A percentile compares a stretch with the other conserved stretches of the same genome.
These are phyloP conservation scores for Formica exsecta DNA, from an alignment of 1,140 invertebrate species.

Conservation along the genomic window DNA sequence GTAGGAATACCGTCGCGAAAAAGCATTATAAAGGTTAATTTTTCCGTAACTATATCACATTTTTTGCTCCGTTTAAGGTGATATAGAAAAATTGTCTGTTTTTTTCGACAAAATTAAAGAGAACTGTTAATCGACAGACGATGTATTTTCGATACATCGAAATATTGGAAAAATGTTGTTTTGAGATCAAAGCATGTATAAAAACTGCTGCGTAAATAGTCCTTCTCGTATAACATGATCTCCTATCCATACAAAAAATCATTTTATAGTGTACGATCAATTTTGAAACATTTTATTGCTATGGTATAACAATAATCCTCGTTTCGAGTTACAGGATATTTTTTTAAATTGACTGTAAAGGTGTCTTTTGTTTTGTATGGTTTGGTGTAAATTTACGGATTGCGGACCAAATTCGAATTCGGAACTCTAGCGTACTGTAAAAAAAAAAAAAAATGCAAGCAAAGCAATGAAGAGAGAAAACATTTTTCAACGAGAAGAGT, in stretches of 20 bases:
- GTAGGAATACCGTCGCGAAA: neutral
- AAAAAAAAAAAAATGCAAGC: slow-evolving; percentile 8
- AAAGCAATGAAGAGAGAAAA: slow-evolving; percentile 3
- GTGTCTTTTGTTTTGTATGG: neutral
- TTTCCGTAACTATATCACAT: neutral
- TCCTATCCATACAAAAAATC: slow-evolving; percentile 16
- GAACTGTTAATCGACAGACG: neutral
- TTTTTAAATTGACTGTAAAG: slow-evolving; percentile 31
- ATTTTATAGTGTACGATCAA: neutral
- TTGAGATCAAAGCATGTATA: neutral
- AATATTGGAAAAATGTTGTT: slow-evolving; percentile 20
- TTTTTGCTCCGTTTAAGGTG: neutral
- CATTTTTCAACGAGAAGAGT: neutral
- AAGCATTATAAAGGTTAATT: neutral
- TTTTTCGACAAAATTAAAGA: slow-evolving; percentile 22
- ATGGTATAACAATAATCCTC: slow-evolving; percentile 3
- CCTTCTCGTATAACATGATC: neutral
- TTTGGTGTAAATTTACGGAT: slow-evolving; percentile 2
- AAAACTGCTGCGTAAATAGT: slow-evolving; percentile 6
- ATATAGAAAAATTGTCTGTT: neutral
- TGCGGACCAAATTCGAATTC: neutral
- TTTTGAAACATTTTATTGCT: slow-evolving; percentile 29
- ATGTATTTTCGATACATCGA: too few species aligned
- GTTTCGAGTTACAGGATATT: slow-evolving; percentile 19
- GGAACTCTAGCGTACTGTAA: neutral